Evolutionary conservation across 2,888 invertebrate genomes (phyloP).

Genomic region (Eupelmus urozonus): DNA sequence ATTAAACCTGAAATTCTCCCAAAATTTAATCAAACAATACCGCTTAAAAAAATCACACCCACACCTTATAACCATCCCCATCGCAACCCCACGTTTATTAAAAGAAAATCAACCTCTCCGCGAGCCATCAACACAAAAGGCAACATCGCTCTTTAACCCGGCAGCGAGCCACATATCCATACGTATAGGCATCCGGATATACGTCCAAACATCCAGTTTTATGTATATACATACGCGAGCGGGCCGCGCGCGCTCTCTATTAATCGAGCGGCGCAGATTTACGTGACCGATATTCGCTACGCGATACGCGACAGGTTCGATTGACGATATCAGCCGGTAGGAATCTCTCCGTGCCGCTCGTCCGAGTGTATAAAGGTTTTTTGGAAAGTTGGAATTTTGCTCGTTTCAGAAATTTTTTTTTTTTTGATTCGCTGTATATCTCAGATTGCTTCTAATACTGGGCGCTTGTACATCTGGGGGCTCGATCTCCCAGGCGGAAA

Average conservation of each 20-base stretch:
- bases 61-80: too few species aligned
- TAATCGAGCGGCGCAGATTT: conserved; percentile 48
- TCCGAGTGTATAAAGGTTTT: too few species aligned
- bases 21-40: too few species aligned
- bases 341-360: conserved; percentile 8
- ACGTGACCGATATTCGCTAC: conserved; percentile 44
- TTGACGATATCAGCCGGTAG: conserved; percentile 34
- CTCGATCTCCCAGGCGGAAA: neutral
- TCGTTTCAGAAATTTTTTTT: neutral
- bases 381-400: neutral
- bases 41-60: too few species aligned
- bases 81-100: too few species aligned
- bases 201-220: conserved; percentile 11
- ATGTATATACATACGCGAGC: neutral
- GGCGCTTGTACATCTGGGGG: neutral
- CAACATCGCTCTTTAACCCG: conserved; percentile 5
- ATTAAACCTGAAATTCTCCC: neutral
- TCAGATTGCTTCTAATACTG: conserved; percentile 10
- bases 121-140: too few species aligned
- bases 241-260: conserved; percentile 3
- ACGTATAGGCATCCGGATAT: neutral
- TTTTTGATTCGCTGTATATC: neutral
- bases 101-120: neutral
- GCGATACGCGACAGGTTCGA: conserved; percentile 40
- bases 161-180: neutral